Evolutionary conservation across 2,797 vertebrate genomes (phyloP).

Genomic region (Sylvia borin): DNA sequence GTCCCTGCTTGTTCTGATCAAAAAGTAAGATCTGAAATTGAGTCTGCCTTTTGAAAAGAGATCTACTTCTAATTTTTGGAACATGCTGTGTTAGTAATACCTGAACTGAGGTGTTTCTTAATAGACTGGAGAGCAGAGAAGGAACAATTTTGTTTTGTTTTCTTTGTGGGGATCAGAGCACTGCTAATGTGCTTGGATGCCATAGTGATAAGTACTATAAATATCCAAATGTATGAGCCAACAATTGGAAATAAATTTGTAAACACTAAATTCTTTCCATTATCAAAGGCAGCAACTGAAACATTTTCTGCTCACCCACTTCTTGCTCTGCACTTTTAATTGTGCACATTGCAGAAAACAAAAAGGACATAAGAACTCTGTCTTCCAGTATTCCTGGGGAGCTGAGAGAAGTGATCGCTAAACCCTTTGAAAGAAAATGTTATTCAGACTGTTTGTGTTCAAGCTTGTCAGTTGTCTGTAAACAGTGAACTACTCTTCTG

Average conservation of each 20-base stretch:
- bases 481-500: neutral
- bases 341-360: neutral
- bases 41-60: neutral
- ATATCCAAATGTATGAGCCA: constrained; percentile 20
- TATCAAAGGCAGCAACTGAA: neutral
- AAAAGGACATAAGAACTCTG: neutral
- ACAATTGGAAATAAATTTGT: constrained; percentile 31
- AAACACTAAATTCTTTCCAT: constrained; percentile 50
- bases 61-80: neutral
- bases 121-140: neutral
- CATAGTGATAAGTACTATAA: constrained; percentile 27
- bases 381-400: neutral
- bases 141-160: neutral
- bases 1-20: neutral
- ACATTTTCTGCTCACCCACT: neutral
- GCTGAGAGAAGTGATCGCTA: neutral
- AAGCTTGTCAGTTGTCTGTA: neutral
- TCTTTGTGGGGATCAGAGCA: neutral
- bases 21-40: neutral
- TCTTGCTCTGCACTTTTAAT: neutral
- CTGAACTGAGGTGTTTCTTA: neutral
- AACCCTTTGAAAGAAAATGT: neutral
- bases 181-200: constrained; percentile 7
- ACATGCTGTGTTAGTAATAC: neutral
- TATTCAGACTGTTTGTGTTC: neutral